Percentiles rank a stretch among this genome's conserved stretches.
These are phyloP conservation scores for Callaeas wilsoni DNA, from an alignment of 2,113 vertebrate species.

Conservation along the genomic window DNA sequence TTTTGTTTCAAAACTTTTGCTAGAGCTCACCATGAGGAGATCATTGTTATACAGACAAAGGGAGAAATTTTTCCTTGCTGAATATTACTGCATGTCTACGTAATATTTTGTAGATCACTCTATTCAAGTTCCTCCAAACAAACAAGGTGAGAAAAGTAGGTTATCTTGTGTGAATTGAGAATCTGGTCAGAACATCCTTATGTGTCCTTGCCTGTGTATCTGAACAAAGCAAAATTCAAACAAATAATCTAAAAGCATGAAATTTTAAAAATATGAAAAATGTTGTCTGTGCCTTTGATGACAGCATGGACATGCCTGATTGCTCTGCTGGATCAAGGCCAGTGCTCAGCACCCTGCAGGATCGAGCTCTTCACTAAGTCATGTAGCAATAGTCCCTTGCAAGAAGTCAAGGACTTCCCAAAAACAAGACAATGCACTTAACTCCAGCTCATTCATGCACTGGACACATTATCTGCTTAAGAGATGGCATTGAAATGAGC, in stretches of 20 bases:
- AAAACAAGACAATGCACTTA: neutral
- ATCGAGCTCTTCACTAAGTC: neutral
- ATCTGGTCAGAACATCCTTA: neutral
- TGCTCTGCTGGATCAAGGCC: neutral
- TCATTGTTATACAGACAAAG: neutral
- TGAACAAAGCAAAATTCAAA: neutral
- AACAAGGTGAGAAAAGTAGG: neutral
- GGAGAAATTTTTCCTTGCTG: neutral
- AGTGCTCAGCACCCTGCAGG: neutral
- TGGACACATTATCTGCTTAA: neutral
- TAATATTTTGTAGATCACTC: neutral
- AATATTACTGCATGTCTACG: neutral
- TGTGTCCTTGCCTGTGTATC: neutral
- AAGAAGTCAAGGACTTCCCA: neutral
- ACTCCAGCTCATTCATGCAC: neutral
- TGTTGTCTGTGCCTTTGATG: neutral
- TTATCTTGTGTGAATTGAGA: neutral
- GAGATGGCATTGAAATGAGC: neutral
- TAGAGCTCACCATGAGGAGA: neutral
- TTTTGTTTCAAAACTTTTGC: neutral
- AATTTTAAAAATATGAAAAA: neutral
- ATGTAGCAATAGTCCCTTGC: neutral
- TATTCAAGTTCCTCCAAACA: neutral
- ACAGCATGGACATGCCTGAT: neutral
- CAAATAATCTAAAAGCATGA: neutral